A percentile compares a stretch with the other conserved stretches of the same genome.
These are phyloP conservation scores for Tethea ocularis DNA, from an alignment of 2,888 invertebrate genomes.

Conservation along the genomic window DNA sequence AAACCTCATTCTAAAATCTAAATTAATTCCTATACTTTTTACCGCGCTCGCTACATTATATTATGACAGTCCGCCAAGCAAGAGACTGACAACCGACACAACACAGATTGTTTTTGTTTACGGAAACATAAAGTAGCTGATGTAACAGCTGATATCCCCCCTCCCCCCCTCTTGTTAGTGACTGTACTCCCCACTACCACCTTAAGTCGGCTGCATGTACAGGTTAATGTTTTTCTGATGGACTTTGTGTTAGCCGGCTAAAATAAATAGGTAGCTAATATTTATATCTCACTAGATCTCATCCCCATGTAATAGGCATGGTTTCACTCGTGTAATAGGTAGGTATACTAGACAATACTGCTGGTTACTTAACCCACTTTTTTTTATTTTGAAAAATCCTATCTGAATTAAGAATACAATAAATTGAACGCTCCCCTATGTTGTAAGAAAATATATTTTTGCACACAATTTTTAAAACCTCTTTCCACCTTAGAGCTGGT, in stretches of 20 bases:
- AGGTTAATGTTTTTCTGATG: conserved; percentile 50
- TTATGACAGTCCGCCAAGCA: background rate
- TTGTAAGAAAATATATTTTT: no score
- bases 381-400: no score
- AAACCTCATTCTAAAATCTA: background rate
- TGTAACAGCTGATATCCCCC: conserved; percentile 49
- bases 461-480: no score
- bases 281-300: background rate
- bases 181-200: conserved; percentile 21
- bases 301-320: no score
- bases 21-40: background rate
- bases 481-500: no score
- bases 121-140: conserved; percentile 43
- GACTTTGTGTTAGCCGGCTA: conserved; percentile 37
- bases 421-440: no score
- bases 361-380: no score
- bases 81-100: background rate
- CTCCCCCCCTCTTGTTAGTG: conserved; percentile 21
- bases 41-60: background rate
- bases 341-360: no score
- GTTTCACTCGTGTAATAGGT: no score
- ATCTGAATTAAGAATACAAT: no score
- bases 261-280: conserved; percentile 35
- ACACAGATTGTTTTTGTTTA: conserved; percentile 43
- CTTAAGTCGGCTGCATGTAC: conserved; percentile 34